Base-by-base conservation (phyloP, 2,888 invertebrate species). In the Luperina nickerlii region DNA sequence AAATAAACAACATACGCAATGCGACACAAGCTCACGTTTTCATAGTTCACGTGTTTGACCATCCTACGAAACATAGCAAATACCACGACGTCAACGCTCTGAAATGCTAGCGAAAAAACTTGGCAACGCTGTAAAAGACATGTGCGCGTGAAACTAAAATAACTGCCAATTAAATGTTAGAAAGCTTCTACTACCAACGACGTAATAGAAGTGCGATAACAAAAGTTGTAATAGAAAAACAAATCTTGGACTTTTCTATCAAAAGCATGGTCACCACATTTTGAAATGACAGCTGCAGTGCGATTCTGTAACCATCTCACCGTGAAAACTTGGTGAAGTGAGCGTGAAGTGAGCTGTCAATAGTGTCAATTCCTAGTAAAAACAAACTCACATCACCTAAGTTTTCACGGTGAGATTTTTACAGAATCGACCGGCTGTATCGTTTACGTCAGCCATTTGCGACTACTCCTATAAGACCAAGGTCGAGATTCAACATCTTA, bases 61-160 rank as follows among this genome's bases (percentile, higher is more conserved):
- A 54, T 38, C 45, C 68, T 66, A 62, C 74, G 54, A 66, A 71
- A 86, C 48, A 20, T 38, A 68, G 74, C 63, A 81, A 82, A 62
- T 82, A 86, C 65, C 48, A 69, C 51, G 51, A 66, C 62, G 48
- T 51, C 67, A 51, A 75, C 60, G 38, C 27, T 60, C 15, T 8
- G 24, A 60, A 77, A 76, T 54, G 38, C 15, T 69, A 6, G 27
- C 20, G 69, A 79, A 79, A 85, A 88, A 84, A 73, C 81, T 89
- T 89, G 90, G 90, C 90, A 87, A 57, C 32, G 15, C 66, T 83
- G 54, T 9, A 45, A 54, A 78, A 78, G 66, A 73, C 74, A 77
- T 80, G 80, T 83, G 79, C 82, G 72, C 84, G 76, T 72, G 18
- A 42, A 54, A 87, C 83, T n/a, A 67, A 87, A 89, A 87, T 86